Base-by-base conservation (phyloP, 2,113 vertebrate species). In the Dicrurus megarhynchus region DNA sequence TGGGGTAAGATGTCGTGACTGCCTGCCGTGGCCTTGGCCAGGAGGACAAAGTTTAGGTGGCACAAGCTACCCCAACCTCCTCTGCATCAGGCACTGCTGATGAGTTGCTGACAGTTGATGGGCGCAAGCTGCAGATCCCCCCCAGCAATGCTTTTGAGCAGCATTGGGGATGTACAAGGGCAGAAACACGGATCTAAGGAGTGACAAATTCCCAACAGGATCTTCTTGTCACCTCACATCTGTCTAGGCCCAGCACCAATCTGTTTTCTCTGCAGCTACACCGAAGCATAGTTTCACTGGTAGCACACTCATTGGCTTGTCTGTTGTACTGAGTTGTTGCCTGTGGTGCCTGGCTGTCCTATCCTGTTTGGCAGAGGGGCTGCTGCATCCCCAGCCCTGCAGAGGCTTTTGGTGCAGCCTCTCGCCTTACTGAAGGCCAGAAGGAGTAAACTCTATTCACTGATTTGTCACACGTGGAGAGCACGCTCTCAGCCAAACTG, bases 51-150 rank as follows among this genome's bases (percentile, higher is more conserved):
- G 10, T 42, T 59, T 17, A 65, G 26, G 37, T 53, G 42, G 55
- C 19, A 28, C 20, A 16, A 56, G 47, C 73, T 13, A 4, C 26
- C 30, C 85, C 1, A 0, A 26, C 13, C 42, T 46, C 49, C 63
- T 39, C 7, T 11, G 41, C 55, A 73, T 4, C 55, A 32, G 49
- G 30, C 46, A 4, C 12, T 33, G 82, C 59, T 7, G 7, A 2
- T 7, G 47, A 44, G 24, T 0, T 39, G 71, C 41, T 37, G 44
- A 11, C 0, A 15, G n/a, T 0, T 27, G 47, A 50, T 16, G 35
- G 35, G 23, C 42, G 75, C 33, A 42, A 52, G 10, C 35, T 75
- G 60, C 23, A 46, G 23, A n/a, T 50, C 6, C 3, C 16, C 18
- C 4, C 4, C 32, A 7, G 30, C 1, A 1, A 18, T 9, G 46